Evolutionary conservation across 30 jellyfish, hydroid and myxozoan species (phyloP).

Genomic region (Haliclystus octoradiatus): DNA sequence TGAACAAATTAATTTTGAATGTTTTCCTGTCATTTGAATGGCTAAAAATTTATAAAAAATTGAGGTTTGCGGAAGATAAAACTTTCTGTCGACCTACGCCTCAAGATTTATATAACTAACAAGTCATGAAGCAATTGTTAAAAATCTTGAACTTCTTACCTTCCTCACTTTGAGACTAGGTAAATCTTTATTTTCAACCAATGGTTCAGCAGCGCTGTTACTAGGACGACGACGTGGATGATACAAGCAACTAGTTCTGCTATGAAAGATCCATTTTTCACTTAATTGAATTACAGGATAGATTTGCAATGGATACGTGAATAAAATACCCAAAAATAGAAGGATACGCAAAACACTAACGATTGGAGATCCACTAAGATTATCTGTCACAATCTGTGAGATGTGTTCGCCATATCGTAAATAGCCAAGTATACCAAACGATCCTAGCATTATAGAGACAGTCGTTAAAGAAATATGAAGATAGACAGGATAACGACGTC

Average conservation of each 20-base stretch:
- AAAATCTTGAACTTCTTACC: too few relatives aligned
- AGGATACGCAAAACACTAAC: conserved; percentile 63
- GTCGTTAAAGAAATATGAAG: conserved; percentile 64
- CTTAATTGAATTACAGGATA: conserved; percentile 80
- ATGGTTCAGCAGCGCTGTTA: neutral
- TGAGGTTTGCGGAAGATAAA: too few relatives aligned
- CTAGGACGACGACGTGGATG: neutral
- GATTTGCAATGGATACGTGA: conserved; percentile 92
- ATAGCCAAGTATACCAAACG: conserved; percentile 89
- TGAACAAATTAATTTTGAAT: too few relatives aligned
- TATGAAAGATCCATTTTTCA: conserved; percentile 15
- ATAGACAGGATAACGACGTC: conserved; percentile 73
- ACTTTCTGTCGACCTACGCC: too few relatives aligned
- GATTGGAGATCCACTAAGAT: conserved; percentile 44
- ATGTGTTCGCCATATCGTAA: conserved; percentile 75
- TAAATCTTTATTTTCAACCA: neutral
- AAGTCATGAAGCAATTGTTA: too few relatives aligned
- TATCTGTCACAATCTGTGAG: conserved; percentile 85
- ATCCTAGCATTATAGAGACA: conserved; percentile 59
- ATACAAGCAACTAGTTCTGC: neutral
- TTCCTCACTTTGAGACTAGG: neutral
- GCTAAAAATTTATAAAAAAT: too few relatives aligned
- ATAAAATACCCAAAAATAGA: conserved; percentile 82
- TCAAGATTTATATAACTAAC: too few relatives aligned
- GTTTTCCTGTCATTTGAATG: too few relatives aligned